Evolutionary conservation across 2,113 vertebrate species (phyloP), one percentile per base, ranked within the genome.

Genomic region (Centropus bengalensis): DNA sequence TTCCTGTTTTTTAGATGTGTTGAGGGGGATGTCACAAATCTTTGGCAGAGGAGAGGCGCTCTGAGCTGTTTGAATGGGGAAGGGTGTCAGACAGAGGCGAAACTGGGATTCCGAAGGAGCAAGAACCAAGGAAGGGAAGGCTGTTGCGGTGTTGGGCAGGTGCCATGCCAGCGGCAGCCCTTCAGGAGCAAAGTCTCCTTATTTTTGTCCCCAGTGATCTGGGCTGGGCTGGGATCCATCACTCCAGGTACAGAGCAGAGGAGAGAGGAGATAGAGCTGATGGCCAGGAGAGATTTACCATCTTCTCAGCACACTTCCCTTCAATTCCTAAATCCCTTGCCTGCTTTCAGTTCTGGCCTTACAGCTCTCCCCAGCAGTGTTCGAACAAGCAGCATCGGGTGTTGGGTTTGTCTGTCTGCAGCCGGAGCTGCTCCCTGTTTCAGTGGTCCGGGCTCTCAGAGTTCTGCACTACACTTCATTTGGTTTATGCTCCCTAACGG

Each of bases 401-500:
- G 71, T 21, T 23, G 23, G 32, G 42, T 49, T 69, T 63, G n/a
- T 42, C 70, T 73, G 60, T 30, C 86, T 55, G 91, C 58, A n/a
- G 32, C n/a, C 51, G 36, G 45, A 55, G 77, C 55, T 1, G 7
- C 62, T 62, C 59, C 5, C 2, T 59, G 86, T 63, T 82, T 84
- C 76, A 38, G 36, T 14, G n/a, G 32, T 6, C 83, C 15, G 5
- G 6, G 16, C 32, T 66, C n/a, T 82, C 69, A 55, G 18, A 12
- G 9, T 40, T 36, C 64, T 55, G 33, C 0, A 2, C 73, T 58
- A 4, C 5, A 28, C 73, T 69, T 80, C 6, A 12, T 85, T 94
- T 87, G 85, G n/a, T 94, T 93, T 91, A 84, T 81, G 69, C 69
- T 85, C 85, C 92, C 90, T 86, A 21, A 47, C 12, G 77, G 87